phyloP scores from a whole-genome alignment of 2,113 vertebrate genomes.

The Oreotrochilus melanogaster region DNA sequence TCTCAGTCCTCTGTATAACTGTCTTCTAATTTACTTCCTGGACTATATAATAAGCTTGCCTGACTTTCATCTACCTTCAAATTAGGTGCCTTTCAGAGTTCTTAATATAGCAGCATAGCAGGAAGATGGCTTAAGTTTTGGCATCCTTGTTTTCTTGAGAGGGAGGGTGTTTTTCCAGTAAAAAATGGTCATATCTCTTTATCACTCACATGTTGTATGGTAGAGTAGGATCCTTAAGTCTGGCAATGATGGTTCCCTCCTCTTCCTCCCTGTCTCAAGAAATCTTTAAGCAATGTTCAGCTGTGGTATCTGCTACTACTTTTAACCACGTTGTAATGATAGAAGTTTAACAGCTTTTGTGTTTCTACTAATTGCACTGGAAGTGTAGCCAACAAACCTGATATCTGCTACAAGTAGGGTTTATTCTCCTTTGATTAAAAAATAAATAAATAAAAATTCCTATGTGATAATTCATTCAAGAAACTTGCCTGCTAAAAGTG shows the following conservation, averaged over 20 bases:
- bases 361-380: neutral
- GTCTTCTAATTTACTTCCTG: neutral
- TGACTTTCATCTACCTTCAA: neutral
- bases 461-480: neutral
- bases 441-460: neutral
- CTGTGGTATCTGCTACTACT: neutral
- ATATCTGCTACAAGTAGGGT: neutral
- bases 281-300: neutral
- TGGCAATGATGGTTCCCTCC: neutral
- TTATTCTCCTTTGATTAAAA: neutral
- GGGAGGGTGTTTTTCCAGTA: neutral
- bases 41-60: neutral
- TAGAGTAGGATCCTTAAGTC: neutral
- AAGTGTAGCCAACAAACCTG: neutral
- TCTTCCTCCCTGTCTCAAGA: neutral
- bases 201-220: neutral
- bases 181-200: neutral
- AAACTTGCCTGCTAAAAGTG: neutral
- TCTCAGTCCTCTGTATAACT: neutral
- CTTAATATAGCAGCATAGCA: neutral
- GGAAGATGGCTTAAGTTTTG: neutral
- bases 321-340: neutral
- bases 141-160: neutral
- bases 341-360: neutral
- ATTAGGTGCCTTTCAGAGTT: neutral